Evolutionary conservation across 92 coral and sea anemone species (phyloP).

Genomic region (Diadumene lineata): DNA sequence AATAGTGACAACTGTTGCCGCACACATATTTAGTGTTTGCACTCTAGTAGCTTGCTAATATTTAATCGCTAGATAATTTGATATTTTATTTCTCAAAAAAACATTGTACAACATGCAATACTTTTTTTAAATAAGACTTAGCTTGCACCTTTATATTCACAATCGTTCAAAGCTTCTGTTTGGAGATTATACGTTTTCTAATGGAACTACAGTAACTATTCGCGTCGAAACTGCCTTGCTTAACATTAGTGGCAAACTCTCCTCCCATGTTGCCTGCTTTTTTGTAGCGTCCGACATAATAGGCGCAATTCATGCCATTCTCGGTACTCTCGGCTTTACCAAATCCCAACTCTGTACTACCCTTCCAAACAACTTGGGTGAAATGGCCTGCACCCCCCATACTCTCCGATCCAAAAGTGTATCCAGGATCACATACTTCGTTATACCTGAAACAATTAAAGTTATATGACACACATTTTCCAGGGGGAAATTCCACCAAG

Average conservation of each 20-base stretch:
- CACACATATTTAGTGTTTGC: too few relatives aligned
- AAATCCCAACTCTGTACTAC: constrained; percentile 64
- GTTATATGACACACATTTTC: background rate
- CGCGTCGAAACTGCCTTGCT: constrained; percentile 60
- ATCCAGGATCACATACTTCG: constrained; percentile 79
- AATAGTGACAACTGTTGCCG: too few relatives aligned
- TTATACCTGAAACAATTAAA: constrained; percentile 58
- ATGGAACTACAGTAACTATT: constrained; percentile 24
- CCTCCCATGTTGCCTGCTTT: constrained; percentile 72
- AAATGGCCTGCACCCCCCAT: constrained; percentile 69
- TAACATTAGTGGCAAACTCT: constrained; percentile 49
- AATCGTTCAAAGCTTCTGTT: too few relatives aligned
- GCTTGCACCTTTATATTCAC: background rate
- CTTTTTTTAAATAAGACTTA: too few relatives aligned
- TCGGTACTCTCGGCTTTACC: constrained; percentile 56
- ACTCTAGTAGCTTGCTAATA: too few relatives aligned
- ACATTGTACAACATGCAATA: too few relatives aligned
- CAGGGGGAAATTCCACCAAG: too few relatives aligned
- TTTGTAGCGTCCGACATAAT: constrained; percentile 72
- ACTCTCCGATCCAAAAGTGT: constrained; percentile 53
- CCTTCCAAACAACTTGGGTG: constrained; percentile 82
- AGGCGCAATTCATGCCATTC: constrained; percentile 65
- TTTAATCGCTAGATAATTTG: too few relatives aligned
- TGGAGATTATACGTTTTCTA: too few relatives aligned
- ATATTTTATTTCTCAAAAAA: too few relatives aligned